Evolutionary conservation across 2,888 invertebrate species (phyloP).

Genomic region (Oxycera nigricornis): DNA sequence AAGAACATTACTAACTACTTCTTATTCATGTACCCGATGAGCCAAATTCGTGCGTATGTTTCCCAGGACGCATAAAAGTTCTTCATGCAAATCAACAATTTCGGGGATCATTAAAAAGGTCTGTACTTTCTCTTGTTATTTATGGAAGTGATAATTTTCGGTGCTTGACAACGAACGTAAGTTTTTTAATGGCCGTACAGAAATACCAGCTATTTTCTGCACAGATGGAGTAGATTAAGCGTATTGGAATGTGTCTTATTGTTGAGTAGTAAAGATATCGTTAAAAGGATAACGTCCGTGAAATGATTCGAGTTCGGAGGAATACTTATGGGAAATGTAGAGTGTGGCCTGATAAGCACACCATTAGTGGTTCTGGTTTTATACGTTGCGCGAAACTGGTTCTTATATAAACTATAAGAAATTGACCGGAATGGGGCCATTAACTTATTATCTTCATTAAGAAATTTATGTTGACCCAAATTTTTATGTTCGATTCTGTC

Average conservation of each 20-base stretch:
- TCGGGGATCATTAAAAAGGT: conserved; percentile 23
- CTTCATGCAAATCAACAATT: conserved; percentile 31
- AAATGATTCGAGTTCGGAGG: neutral
- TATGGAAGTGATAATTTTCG: conserved; percentile 29
- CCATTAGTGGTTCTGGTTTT: too few relatives aligned
- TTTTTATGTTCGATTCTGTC: too few relatives aligned
- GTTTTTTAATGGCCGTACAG: conserved; percentile 25
- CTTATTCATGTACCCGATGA: neutral
- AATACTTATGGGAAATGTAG: neutral
- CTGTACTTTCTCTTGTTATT: conserved; percentile 23
- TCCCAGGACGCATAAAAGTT: neutral
- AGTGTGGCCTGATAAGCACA: too few relatives aligned
- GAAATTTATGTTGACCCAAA: too few relatives aligned
- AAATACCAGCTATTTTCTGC: conserved; percentile 18
- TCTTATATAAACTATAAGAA: too few relatives aligned
- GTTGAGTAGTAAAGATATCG: neutral
- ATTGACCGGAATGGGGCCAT: too few relatives aligned
- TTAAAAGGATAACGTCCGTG: neutral
- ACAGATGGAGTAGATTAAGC: neutral
- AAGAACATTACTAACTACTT: neutral
- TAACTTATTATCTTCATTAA: too few relatives aligned
- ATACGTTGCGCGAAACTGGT: too few relatives aligned
- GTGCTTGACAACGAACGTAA: conserved; percentile 16
- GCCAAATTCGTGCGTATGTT: conserved; percentile 20
- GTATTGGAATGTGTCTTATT: neutral